phyloP scores from a whole-genome alignment of 2,888 invertebrate species.

The Drosophila merina region DNA sequence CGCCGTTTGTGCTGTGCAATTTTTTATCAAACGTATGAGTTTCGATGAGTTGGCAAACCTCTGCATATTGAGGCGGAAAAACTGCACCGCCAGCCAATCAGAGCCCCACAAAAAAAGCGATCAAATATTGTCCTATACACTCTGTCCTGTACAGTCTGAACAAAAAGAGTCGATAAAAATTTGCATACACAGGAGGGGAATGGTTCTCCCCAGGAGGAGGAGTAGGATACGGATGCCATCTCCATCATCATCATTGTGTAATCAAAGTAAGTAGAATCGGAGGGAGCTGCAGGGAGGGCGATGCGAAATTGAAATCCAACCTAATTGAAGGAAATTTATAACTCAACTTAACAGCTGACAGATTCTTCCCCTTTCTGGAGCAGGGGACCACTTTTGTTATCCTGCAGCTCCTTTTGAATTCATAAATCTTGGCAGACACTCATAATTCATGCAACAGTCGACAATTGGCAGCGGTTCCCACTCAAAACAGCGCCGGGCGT shows the following conservation, averaged over 20 bases:
- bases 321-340: slow-evolving; percentile 82
- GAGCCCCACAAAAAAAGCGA: slow-evolving; percentile 15
- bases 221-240: neutral
- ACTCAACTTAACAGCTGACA: slow-evolving; percentile 74
- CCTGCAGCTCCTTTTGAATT: slow-evolving; percentile 50
- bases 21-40: slow-evolving; percentile 66
- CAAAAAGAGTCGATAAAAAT: slow-evolving; percentile 33
- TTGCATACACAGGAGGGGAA: slow-evolving; percentile 1
- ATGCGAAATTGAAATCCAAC: slow-evolving; percentile 81
- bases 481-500: slow-evolving; percentile 9
- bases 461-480: slow-evolving; percentile 65
- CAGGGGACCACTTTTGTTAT: slow-evolving; percentile 48
- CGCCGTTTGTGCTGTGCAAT: slow-evolving; percentile 16
- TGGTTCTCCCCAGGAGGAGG: neutral
- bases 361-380: slow-evolving; percentile 49
- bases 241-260: slow-evolving; percentile 53
- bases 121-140: neutral
- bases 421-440: slow-evolving; percentile 81
- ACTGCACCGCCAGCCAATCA: slow-evolving; percentile 73
- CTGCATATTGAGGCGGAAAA: slow-evolving; percentile 77
- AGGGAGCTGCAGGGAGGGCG: slow-evolving; percentile 4
- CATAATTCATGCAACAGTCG: slow-evolving; percentile 81
- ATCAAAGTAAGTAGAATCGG: slow-evolving; percentile 71
- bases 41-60: slow-evolving; percentile 65
- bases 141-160: slow-evolving; percentile 25